These are phyloP conservation scores for Agrotis exclamationis DNA, from an alignment of 2,888 invertebrate genomes.

Conservation along the genomic window DNA sequence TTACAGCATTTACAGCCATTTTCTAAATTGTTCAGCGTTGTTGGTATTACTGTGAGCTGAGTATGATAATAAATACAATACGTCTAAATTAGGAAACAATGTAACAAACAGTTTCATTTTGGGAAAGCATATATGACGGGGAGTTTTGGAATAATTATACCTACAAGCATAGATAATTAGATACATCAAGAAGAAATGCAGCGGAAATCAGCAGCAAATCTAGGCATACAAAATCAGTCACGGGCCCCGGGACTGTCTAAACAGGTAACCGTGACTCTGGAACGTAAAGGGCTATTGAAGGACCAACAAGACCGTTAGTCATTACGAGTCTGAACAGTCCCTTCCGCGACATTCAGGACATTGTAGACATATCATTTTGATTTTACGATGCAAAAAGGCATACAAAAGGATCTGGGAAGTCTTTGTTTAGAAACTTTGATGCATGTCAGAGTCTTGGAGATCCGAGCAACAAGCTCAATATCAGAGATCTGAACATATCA, in stretches of 20 bases:
- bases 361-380: no score
- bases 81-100: constrained; percentile 3
- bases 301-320: no score
- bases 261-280: no score
- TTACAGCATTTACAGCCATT: constrained; percentile 72
- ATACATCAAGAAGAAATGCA: neutral
- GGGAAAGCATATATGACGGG: neutral
- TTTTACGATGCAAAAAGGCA: neutral
- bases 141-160: neutral
- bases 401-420: neutral
- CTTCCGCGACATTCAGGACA: no score
- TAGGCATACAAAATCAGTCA: neutral
- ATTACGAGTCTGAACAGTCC: no score
- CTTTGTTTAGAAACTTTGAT: neutral
- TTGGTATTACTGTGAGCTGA: constrained; percentile 62
- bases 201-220: no score
- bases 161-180: neutral
- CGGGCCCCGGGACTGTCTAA: no score
- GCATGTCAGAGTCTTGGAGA: neutral
- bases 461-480: neutral
- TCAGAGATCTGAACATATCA: neutral
- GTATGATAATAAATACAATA: constrained; percentile 13
- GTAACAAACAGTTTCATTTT: neutral
- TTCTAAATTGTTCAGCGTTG: constrained; percentile 67
- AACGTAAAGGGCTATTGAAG: no score